phyloP scores from a whole-genome alignment of 2,888 invertebrate genomes.

The Erebia palarica region DNA sequence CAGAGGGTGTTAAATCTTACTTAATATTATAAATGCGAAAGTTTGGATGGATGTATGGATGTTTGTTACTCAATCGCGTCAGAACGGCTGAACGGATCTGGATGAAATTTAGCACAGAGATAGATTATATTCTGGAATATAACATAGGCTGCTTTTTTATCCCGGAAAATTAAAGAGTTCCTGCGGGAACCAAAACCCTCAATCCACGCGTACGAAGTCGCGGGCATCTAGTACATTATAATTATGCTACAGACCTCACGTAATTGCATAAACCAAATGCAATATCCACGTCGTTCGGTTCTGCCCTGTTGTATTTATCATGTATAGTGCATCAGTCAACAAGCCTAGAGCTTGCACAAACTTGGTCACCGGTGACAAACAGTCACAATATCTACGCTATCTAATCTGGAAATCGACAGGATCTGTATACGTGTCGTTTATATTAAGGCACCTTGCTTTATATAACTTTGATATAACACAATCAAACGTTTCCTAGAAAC shows the following conservation, averaged over 20 bases:
- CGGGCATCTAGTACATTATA: too few relatives aligned
- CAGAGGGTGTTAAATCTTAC: too few relatives aligned
- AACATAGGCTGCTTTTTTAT: too few relatives aligned
- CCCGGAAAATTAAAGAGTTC: too few relatives aligned
- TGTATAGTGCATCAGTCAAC: conserved; percentile 55
- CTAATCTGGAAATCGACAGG: conserved; percentile 68
- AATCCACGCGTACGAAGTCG: neutral
- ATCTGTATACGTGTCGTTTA: conserved; percentile 47
- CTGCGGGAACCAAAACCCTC: too few relatives aligned
- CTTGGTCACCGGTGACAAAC: conserved; percentile 68
- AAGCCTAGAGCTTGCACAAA: conserved; percentile 62
- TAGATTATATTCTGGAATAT: too few relatives aligned
- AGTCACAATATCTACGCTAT: conserved; percentile 65
- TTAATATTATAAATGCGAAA: too few relatives aligned
- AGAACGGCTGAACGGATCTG: too few relatives aligned
- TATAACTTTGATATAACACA: neutral
- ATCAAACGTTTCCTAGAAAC: neutral
- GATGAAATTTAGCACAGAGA: too few relatives aligned
- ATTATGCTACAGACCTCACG: conserved; percentile 1
- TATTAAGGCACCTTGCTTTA: conserved; percentile 27
- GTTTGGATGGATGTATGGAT: too few relatives aligned
- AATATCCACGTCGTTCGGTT: neutral
- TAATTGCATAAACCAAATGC: conserved; percentile 8
- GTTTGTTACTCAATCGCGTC: too few relatives aligned
- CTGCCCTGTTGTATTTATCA: conserved; percentile 7